These are phyloP conservation scores for Temnopleurus reevesii DNA, from an alignment of 53 echinoderm and acorn worm species.

Conservation along the genomic window DNA sequence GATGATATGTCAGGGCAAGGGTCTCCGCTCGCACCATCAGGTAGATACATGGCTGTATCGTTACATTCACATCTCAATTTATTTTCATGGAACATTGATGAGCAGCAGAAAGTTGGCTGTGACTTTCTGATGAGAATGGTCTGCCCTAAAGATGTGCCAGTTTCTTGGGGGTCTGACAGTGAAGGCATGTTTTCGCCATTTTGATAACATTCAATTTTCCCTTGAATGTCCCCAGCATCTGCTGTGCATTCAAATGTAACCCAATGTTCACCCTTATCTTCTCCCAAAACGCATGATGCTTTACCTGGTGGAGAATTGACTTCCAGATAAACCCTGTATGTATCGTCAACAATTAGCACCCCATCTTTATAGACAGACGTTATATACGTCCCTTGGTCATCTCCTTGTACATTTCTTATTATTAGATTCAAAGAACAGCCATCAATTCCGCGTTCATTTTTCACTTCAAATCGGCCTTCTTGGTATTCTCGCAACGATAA, in stretches of 20 bases:
- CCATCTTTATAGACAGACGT: not conserved
- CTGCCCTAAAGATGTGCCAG: not conserved
- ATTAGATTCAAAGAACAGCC: not conserved
- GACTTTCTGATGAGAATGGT: not conserved
- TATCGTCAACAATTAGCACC: not conserved
- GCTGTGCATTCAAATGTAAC: not conserved
- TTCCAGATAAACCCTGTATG: not conserved
- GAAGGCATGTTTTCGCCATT: not conserved
- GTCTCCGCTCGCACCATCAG: not conserved
- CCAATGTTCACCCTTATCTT: not conserved
- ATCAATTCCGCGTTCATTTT: not conserved
- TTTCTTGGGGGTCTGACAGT: not conserved
- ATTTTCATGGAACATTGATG: not conserved
- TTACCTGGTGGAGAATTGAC: not conserved
- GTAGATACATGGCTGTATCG: not conserved
- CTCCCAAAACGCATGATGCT: not conserved
- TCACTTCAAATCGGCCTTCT: not conserved
- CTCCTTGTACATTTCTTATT: not conserved
- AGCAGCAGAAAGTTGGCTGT: not conserved
- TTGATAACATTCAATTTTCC: conserved; percentile 7
- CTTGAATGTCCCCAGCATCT: not conserved
- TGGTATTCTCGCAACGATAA: not conserved
- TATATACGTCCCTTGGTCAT: conserved; percentile 12
- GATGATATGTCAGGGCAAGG: not conserved
- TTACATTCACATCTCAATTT: not conserved